These are phyloP conservation scores for Dicrostonyx torquatus DNA, from an alignment of 2,797 vertebrate species.

Conservation along the genomic window DNA sequence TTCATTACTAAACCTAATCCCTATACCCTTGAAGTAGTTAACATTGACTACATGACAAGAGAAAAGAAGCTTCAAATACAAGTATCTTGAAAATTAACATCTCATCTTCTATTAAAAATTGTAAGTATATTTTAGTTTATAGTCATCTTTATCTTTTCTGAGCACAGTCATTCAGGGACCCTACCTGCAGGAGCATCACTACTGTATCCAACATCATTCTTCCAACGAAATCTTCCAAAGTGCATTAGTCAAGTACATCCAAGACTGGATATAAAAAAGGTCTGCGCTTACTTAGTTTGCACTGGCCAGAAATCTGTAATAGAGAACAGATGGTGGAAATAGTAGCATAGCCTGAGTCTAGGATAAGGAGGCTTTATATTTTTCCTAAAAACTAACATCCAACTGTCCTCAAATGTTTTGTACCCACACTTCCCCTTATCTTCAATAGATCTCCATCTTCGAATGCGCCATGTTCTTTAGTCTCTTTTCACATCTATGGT, in stretches of 20 bases:
- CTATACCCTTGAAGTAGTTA: not conserved
- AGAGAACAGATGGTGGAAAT: not conserved
- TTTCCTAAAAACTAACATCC: not conserved
- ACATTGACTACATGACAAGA: not conserved
- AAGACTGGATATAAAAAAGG: not conserved
- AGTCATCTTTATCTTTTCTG: not conserved
- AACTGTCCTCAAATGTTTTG: not conserved
- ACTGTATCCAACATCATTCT: not conserved
- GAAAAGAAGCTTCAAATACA: not conserved
- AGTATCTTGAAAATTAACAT: not conserved
- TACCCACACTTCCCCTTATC: not conserved
- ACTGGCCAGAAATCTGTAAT: not conserved
- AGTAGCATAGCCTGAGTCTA: not conserved
- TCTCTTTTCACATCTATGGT: not conserved
- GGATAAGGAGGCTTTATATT: not conserved
- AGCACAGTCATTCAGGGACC: too few relatives aligned
- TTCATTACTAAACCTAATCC: not conserved
- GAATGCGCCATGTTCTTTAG: not conserved
- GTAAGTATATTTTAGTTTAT: not conserved
- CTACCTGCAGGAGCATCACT: not conserved
- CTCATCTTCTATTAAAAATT: not conserved
- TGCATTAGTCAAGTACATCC: not conserved
- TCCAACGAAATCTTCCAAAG: not conserved
- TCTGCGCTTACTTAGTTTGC: not conserved
- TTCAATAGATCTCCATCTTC: not conserved